Base-by-base conservation (phyloP, 2,888 invertebrate genomes). In the Beris chalybata region DNA sequence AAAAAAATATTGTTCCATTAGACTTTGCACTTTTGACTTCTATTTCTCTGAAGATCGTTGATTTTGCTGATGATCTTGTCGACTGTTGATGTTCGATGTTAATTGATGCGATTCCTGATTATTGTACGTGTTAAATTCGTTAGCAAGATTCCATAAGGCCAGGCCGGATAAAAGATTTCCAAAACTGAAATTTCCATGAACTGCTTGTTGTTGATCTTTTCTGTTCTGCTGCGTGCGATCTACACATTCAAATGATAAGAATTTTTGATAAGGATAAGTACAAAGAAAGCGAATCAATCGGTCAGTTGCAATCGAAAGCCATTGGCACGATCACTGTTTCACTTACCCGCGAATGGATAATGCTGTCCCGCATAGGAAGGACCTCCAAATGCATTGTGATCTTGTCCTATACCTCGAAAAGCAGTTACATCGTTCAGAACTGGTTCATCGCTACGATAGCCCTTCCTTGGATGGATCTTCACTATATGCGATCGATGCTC, bases 351-450 rank as follows among this genome's bases (percentile, higher is more conserved):
- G 9, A 52, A 30, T 4, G 61, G 61, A 52, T 61, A 61, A 22
- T 61, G 50, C 54, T 59, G 44, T 59, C 64, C 50, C 31, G 64
- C 31, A 59, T 54, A 54, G 58, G 55, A 52, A 30, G 59, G 38
- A 44, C 67, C 32, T 58, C 67, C 43, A 54, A 67, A 55, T 38
- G 67, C 31, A 59, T 67, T 58, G 44, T 67, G 50, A 64, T 59
- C 45, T 13, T 67, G 29, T 22, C 61, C 61, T 12, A 61, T 61
- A 15, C 61, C 61, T 29, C 38, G 61, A 15, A 61, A 61, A 50
- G 32, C 50, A 2, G 61, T 50, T 11, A 61, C 61, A 50, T 61
- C 61, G 9, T 38, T 32, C 32, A 61, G 38, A 38, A 52, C 50
- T 9, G 61, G 61, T 22, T 61, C 61, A 38, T 50, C 50, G 50